A percentile compares a stretch with the other conserved stretches of the same genome.
Conservation (phyloP, 1,140 invertebrate genomes). For the Hycleus phaleratus region DNA sequence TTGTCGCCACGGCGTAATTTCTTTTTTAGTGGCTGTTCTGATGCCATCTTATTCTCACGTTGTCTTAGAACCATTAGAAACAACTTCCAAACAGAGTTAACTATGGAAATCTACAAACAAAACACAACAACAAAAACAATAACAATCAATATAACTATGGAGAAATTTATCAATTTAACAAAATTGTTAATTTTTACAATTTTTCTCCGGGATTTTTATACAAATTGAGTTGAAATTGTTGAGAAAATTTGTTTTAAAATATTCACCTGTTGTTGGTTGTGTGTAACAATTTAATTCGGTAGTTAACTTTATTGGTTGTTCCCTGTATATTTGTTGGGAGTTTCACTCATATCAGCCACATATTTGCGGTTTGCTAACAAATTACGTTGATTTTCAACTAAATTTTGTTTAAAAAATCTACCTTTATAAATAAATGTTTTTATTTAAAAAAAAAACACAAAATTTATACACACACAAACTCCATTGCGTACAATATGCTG, state of each 20-base stretch:
- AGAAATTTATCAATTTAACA: too few species aligned
- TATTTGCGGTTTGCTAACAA: background rate
- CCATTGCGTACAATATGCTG: conserved; percentile 38
- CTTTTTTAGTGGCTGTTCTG: conserved; percentile 68
- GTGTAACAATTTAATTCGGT: conserved; percentile 31
- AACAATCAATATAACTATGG: too few species aligned
- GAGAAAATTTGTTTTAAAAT: background rate
- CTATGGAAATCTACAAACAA: too few species aligned
- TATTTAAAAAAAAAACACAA: conserved; percentile 21
- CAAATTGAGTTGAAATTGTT: background rate
- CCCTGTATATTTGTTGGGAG: background rate
- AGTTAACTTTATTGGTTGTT: conserved; percentile 10
- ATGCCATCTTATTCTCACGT: conserved; percentile 45
- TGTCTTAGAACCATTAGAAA: conserved; percentile 40
- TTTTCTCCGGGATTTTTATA: background rate
- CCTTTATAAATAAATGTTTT: conserved; percentile 23
- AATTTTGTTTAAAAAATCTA: background rate
- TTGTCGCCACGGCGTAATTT: conserved; percentile 55
- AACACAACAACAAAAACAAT: too few species aligned
- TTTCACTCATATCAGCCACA: too few species aligned
- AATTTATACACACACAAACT: conserved; percentile 33
- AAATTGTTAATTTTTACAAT: background rate
- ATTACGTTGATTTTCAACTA: background rate
- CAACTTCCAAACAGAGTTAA: background rate
- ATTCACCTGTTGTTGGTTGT: background rate